These are phyloP conservation scores for Oceanites oceanicus DNA, from an alignment of 2,113 vertebrate genomes.

Conservation along the genomic window DNA sequence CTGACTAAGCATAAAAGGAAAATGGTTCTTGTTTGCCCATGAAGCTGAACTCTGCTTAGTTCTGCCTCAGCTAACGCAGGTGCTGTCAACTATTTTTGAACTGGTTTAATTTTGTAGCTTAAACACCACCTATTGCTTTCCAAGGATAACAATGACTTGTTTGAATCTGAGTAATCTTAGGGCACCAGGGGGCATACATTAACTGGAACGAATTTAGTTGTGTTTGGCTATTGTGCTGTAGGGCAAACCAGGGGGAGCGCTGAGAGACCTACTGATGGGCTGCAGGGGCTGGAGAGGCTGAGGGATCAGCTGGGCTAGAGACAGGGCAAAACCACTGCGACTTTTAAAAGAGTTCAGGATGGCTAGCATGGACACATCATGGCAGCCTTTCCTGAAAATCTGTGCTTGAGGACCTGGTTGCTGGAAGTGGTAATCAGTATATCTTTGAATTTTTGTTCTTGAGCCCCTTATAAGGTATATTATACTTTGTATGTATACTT, in stretches of 20 bases:
- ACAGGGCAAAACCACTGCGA: background rate
- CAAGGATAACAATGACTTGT: background rate
- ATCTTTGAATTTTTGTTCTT: background rate
- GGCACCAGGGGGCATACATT: background rate
- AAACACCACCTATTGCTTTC: background rate
- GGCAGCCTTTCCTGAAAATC: background rate
- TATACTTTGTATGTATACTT: background rate
- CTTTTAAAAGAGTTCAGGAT: background rate
- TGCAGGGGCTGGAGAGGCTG: background rate
- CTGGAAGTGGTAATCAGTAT: background rate
- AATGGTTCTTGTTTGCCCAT: background rate
- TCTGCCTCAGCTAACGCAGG: constrained; percentile 13
- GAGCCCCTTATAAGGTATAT: background rate
- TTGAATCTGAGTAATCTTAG: background rate
- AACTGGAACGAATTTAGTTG: background rate
- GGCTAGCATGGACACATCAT: too few species aligned
- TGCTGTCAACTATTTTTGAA: background rate
- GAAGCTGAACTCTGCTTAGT: background rate
- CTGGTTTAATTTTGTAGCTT: background rate
- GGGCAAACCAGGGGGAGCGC: background rate
- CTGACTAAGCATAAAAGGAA: background rate
- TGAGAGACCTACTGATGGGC: background rate
- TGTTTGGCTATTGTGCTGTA: background rate
- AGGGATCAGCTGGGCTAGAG: background rate
- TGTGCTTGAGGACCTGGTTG: background rate